Evolutionary conservation across 2,113 vertebrate species (phyloP).

Genomic region (Dipodomys stephensi): DNA sequence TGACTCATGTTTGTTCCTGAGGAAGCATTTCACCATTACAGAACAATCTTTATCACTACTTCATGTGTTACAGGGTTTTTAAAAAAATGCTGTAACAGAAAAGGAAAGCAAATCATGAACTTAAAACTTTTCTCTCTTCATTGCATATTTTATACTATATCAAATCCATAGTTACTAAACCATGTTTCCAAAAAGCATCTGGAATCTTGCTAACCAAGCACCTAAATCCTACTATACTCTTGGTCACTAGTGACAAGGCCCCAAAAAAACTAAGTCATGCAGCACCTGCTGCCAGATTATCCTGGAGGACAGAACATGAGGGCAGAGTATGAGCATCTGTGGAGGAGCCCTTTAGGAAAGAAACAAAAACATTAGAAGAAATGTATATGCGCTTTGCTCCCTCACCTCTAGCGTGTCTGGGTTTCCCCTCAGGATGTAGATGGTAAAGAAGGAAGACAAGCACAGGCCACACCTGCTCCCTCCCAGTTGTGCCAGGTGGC

Average conservation of each 20-base stretch:
- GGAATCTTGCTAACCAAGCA: background rate
- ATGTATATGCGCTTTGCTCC: background rate
- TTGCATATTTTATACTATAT: background rate
- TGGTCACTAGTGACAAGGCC: background rate
- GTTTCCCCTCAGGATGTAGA: background rate
- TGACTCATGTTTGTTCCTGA: background rate
- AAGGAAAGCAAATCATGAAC: background rate
- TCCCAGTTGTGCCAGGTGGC: rapidly evolving
- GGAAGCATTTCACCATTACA: background rate
- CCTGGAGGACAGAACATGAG: background rate
- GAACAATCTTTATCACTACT: background rate
- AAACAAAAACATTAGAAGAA: background rate
- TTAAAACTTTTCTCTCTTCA: background rate
- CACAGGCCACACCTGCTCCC: rapidly evolving
- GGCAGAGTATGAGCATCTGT: background rate
- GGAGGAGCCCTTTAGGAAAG: background rate
- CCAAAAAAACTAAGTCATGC: background rate
- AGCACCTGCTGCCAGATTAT: background rate
- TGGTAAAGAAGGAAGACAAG: background rate
- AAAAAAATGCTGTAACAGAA: background rate
- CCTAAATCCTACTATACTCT: background rate
- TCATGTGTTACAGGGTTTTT: background rate
- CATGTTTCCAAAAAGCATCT: background rate
- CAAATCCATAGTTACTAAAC: background rate
- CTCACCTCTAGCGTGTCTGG: background rate